Base-by-base conservation (phyloP, 2,888 invertebrate genomes). In the Hirtodrosophila cameraria region DNA sequence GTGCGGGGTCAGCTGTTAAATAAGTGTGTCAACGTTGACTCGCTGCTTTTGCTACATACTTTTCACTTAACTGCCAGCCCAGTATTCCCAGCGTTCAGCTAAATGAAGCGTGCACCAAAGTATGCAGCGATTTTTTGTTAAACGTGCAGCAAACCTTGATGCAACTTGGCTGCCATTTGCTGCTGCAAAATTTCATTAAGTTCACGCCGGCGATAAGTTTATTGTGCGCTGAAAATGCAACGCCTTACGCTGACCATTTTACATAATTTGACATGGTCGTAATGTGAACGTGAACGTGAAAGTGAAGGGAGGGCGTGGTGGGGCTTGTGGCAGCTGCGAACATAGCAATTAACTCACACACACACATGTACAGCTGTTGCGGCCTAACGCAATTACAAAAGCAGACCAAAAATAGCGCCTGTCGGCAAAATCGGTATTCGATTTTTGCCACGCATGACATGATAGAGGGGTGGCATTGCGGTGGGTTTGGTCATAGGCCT, bases 101-200 rank as follows among this genome's bases (percentile, higher is more conserved):
- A 71, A 86, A 81, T 70, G 63, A 86, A 74, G 66, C 63, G 57
- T 55, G 53, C 66, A 46, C 48, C 13, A 58, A 80, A 84, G 69
- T 76, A 86, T 73, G 66, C 84, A 62, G 48, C 82, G 61, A 65
- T 52, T 45, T 42, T 27, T 23, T 45, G 35, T 13, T 38, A 49
- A 67, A 60, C 74, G 71, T 74, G 62, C 55, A 35, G 38, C 59
- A 49, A 49, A 31, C 8, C 8, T 8, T 42, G 42, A 48, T 52
- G 31, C 16, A 39, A 49, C 61, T 41, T 30, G 27, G 15, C 49
- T 48, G 57, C 52, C 63, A 65, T 62, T 84, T 73, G 58, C 41
- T 53, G 55, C 61, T 52, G 28, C 65, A 33, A 73, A 87, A 82
- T 86, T 87, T 83, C 86, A 82, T 82, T 83, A 87, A 86, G 82